These are phyloP conservation scores for Lutraria lutraria DNA, from an alignment of 2,888 invertebrate genomes.

Conservation along the genomic window DNA sequence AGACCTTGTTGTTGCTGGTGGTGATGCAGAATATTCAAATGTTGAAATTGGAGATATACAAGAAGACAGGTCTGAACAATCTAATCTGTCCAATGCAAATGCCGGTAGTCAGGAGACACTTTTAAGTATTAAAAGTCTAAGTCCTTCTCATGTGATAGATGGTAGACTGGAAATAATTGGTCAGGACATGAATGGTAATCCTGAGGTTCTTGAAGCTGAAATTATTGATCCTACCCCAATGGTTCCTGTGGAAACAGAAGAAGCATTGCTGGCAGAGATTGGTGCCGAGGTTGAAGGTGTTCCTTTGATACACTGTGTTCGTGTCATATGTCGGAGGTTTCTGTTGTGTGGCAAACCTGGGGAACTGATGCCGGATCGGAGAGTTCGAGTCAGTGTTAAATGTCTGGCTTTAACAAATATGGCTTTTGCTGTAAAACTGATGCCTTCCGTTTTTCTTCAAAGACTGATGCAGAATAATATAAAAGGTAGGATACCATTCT, in stretches of 20 bases:
- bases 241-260: slow-evolving; percentile 47
- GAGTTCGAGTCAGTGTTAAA: slow-evolving; percentile 95
- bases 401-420: slow-evolving; percentile 94
- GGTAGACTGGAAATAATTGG: slow-evolving; percentile 66
- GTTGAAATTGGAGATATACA: slow-evolving; percentile 84
- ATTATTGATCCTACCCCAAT: slow-evolving; percentile 35
- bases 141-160: slow-evolving; percentile 75
- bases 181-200: slow-evolving; percentile 83
- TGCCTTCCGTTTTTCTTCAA: slow-evolving; percentile 91
- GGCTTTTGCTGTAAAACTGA: slow-evolving; percentile 91
- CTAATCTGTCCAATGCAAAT: slow-evolving; percentile 76
- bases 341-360: slow-evolving; percentile 90
- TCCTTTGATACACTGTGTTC: slow-evolving; percentile 91
- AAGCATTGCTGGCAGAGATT: slow-evolving; percentile 65
- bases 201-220: slow-evolving; percentile 69
- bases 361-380: slow-evolving; percentile 90
- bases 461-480: slow-evolving; percentile 85
- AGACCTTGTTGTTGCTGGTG: slow-evolving; percentile 73
- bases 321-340: slow-evolving; percentile 92
- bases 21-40: slow-evolving; percentile 83
- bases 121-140: slow-evolving; percentile 81
- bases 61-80: slow-evolving; percentile 82
- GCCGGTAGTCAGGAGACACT: slow-evolving; percentile 84
- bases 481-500: slow-evolving; percentile 27
- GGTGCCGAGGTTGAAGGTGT: slow-evolving; percentile 90